Evolutionary conservation across 1,140 invertebrate genomes (phyloP), one percentile per base, ranked within the genome.

Genomic region (Pseudomyrmex gracilis): DNA sequence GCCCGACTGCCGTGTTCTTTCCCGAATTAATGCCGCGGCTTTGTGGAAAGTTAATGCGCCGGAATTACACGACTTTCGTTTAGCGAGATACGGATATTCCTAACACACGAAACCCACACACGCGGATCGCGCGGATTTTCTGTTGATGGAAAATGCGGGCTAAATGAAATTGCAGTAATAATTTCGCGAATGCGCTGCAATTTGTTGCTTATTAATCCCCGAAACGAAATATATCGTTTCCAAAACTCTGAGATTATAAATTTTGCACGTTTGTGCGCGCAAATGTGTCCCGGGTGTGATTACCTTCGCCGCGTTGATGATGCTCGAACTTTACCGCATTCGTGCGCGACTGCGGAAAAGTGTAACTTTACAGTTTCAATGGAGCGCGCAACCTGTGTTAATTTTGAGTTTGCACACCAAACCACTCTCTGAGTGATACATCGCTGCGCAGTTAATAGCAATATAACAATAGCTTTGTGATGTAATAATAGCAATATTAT

Each of bases 201-300:
- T 70, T 55, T 53, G 64, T 78, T 43, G 63, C 63, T 77, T 68
- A 68, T 68, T 78, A 68, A 57, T 20, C 34, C n/a, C 5, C 34
- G 34, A 20, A 47, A n/a, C 24, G 13, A n/a, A n/a, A n/a, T 34
- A 49, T 13, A 22, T n/a, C 45, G 58, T n/a, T 34, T 17, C 58
- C 20, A 64, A 70, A 57, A 78, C 49, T n/a, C 20, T 22, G 34
- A 13, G 20, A 3, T 45, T 78, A 51, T 68, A 67, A 34, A 57
- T 57, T 47, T 55, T n/a, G 51, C 34, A 77, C 34, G 34, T 45
- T 68, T 13, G 15, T 13, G 13, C 34, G 47, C 12, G 17, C 13
- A 78, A 68, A 68, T 43, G 12, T 20, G 17, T 34, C 17, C 13
- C 17, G 51, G 61, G n/a, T 13, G 24, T 53, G 53, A 68, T 78